Evolutionary conservation across 2,888 invertebrate genomes (phyloP).

Genomic region (Sphinx pinastri): DNA sequence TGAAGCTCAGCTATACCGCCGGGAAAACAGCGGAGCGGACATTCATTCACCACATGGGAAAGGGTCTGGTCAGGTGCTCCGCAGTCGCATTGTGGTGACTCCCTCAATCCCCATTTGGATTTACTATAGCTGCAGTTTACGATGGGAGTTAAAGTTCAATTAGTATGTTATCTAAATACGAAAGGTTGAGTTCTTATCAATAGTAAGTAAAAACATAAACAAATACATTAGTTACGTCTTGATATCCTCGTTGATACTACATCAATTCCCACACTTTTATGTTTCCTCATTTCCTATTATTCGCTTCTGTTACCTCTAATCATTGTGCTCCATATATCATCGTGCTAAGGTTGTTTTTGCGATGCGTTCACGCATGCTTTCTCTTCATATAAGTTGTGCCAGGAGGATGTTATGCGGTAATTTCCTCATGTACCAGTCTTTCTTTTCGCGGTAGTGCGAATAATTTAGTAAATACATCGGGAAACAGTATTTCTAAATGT

Average conservation of each 20-base stretch:
- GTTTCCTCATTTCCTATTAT: slow-evolving; percentile 37
- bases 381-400: slow-evolving; percentile 26
- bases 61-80: too few species aligned
- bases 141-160: not conserved
- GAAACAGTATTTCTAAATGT: too few species aligned
- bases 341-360: slow-evolving; percentile 31
- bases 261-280: slow-evolving; percentile 42
- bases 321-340: slow-evolving; percentile 28
- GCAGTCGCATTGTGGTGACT: too few species aligned
- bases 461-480: not conserved
- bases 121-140: too few species aligned
- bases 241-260: slow-evolving; percentile 10
- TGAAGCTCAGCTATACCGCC: too few species aligned
- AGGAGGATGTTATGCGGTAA: slow-evolving; percentile 26
- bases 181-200: not conserved
- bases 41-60: too few species aligned
- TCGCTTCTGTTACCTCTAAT: slow-evolving; percentile 7
- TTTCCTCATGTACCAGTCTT: slow-evolving; percentile 25
- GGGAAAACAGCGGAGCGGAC: too few species aligned
- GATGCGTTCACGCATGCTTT: slow-evolving; percentile 26
- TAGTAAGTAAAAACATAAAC: not conserved
- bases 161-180: not conserved
- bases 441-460: slow-evolving; percentile 11
- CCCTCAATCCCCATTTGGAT: too few species aligned
- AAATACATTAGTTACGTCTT: slow-evolving; percentile 9